Base-by-base conservation (phyloP, 64 coral and sea anemone genomes). In the Actinia equina region DNA sequence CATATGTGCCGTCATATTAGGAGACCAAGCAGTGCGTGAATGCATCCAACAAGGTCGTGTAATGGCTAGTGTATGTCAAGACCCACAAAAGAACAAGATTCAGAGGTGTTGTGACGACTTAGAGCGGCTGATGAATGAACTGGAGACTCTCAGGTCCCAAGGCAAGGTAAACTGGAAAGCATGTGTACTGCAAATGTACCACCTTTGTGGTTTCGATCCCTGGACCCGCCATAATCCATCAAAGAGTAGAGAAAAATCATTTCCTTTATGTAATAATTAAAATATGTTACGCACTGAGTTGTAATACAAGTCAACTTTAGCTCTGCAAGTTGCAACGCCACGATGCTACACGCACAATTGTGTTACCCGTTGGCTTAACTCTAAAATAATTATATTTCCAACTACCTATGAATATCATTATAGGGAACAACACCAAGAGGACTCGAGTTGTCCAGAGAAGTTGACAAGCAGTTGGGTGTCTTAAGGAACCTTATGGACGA, bases 1-100 rank as follows among this genome's bases (percentile, higher is more conserved):
- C 19, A 69, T 69, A n/a, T 23, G 26, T 69, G 15, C 2, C 42
- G 25, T 74, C 14, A 41, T 74, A 10, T 71, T 49, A 98, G 95
- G 95, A 86, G 95, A 98, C 44, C 89, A 88, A 59, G 96, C 96
- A 62, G 96, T 98, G 5, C 88, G 93, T 80, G 93, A 98, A 42
- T 95, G 90, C 23, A 93, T 98, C 43, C 60, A 86, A 27, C 93
- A 98, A 55, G 96, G 96, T 19, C 96, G 85, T 19, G 80, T 45
- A 49, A 83, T 94, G 54, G 96, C 90, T 7, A 92, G 89, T 90
- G 71, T 79, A 17, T 82, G 90, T 55, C 90, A 89, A 71, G 96
- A 92, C 23, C 91, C 96, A 22, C 89, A 98, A 17, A 94, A 95
- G 49, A 87, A 77, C 23, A 71, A 90, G 49, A 95, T 98, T 43